A percentile compares a stretch with the other conserved stretches of the same genome.
Evolutionary conservation across 2,113 vertebrate species (phyloP).

Genomic region (Mobula birostris): DNA sequence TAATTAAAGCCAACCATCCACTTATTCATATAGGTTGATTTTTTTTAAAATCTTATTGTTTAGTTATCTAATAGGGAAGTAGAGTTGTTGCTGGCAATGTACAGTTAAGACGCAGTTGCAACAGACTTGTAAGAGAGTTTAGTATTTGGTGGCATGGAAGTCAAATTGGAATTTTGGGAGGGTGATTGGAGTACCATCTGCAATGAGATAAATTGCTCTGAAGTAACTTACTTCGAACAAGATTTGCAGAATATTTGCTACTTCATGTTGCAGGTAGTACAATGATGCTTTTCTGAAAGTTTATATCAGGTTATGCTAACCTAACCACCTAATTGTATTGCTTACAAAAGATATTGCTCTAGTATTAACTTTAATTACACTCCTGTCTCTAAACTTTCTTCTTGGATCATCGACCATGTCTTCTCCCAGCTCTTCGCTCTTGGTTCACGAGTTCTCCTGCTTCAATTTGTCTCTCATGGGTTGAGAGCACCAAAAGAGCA

Average conservation of each 20-base stretch:
- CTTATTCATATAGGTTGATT: slow-evolving; percentile 6
- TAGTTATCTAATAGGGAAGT: background rate
- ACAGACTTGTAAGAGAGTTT: background rate
- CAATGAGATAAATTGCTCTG: background rate
- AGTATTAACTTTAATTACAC: background rate
- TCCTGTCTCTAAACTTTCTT: background rate
- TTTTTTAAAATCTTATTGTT: background rate
- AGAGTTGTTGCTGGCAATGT: background rate
- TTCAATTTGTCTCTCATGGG: background rate
- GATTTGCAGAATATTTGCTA: background rate
- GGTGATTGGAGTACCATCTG: background rate
- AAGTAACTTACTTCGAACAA: background rate
- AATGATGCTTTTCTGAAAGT: background rate
- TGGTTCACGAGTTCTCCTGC: background rate
- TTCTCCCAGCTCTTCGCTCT: background rate
- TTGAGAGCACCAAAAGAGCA: background rate
- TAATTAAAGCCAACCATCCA: background rate
- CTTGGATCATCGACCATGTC: background rate
- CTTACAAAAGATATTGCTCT: background rate
- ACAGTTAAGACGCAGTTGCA: background rate
- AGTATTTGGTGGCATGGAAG: background rate
- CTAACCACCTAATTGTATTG: background rate
- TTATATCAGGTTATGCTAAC: background rate
- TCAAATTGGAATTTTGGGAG: background rate
- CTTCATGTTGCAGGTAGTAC: background rate